Conservation (phyloP, 2,113 vertebrate genomes). For the Ia io region DNA sequence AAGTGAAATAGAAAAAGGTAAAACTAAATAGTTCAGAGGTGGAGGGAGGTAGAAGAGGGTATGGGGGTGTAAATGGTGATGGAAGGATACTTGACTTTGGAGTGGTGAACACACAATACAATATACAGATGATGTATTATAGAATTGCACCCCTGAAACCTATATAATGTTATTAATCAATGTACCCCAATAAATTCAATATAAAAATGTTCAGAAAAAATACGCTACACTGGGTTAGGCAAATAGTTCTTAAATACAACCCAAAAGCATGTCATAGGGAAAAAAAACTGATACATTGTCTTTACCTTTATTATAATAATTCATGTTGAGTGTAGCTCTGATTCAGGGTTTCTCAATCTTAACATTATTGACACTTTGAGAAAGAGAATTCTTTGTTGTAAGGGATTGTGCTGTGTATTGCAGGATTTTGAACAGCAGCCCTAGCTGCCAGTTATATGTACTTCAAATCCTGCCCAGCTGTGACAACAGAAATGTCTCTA, state of each 20-base stretch:
- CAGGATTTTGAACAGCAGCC: not conserved
- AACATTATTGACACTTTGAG: not conserved
- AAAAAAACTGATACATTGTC: not conserved
- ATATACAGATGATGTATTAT: not conserved
- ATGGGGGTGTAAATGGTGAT: not conserved
- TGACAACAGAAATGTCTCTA: not conserved
- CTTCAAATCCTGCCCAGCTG: not conserved
- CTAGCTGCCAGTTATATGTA: not conserved
- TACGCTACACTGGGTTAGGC: not conserved
- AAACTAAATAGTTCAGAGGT: not conserved
- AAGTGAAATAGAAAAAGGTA: not conserved
- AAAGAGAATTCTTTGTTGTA: not conserved
- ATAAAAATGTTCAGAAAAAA: not conserved
- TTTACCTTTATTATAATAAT: conserved; percentile 1
- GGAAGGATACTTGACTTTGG: not conserved
- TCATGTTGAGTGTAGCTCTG: not conserved
- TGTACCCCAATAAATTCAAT: not conserved
- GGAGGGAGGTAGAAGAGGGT: not conserved
- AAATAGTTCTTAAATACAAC: not conserved
- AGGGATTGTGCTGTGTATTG: not conserved
- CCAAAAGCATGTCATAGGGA: not conserved
- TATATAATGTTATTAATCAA: not conserved
- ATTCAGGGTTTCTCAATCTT: not conserved
- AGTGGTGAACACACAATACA: not conserved
- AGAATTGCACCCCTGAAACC: not conserved